A percentile compares a stretch with the other conserved stretches of the same genome.
Conservation (phyloP, 2,797 vertebrate species). For the Percopsis omiscomaycus region DNA sequence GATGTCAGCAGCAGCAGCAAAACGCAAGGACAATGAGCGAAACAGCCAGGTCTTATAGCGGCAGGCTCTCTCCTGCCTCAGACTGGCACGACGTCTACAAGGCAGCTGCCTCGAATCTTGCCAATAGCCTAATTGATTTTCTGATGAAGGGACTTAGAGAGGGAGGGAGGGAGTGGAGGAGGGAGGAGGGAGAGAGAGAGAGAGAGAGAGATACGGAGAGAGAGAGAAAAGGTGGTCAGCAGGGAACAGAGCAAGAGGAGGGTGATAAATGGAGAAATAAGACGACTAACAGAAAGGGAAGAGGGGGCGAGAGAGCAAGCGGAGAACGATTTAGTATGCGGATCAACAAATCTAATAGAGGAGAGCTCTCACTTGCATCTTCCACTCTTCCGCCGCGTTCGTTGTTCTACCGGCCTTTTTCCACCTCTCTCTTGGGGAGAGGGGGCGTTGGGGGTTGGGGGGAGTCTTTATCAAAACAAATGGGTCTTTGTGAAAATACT, state of each 20-base stretch:
- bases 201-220: conserved; percentile 1
- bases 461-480: conserved; percentile 65
- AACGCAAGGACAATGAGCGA: neutral
- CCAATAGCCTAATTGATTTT: conserved; percentile 18
- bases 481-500: conserved; percentile 57
- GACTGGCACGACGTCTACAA: neutral
- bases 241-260: conserved; percentile 1
- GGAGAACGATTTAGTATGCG: conserved; percentile 30
- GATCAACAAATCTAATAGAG: conserved; percentile 37
- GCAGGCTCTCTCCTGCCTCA: conserved; percentile 11
- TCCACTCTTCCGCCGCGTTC: conserved; percentile 17
- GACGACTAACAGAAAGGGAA: neutral
- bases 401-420: conserved; percentile 26
- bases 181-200: neutral
- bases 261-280: conserved; percentile 3
- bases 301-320: neutral
- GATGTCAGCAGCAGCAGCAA: neutral
- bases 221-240: neutral
- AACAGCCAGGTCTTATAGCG: neutral
- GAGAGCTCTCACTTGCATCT: conserved; percentile 26
- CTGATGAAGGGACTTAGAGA: neutral
- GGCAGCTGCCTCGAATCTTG: conserved; percentile 4
- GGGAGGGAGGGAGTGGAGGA: neutral
- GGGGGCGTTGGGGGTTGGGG: conserved; percentile 3
- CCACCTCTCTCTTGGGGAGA: conserved; percentile 40